Evolutionary conservation across 2,797 vertebrate species (phyloP).

Genomic region (Gallirallus australis): DNA sequence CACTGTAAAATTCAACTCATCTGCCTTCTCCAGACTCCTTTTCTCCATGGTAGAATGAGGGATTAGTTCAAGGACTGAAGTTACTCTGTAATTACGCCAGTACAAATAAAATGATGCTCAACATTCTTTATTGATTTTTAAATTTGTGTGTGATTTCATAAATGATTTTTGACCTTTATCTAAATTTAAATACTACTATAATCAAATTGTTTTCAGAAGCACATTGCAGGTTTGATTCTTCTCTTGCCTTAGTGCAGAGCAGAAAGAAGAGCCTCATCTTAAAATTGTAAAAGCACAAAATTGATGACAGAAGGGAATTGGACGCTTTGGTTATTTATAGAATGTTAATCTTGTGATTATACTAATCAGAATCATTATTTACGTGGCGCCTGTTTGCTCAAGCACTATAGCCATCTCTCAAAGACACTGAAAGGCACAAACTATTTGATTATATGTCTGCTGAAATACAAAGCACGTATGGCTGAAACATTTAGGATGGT

Average conservation of each 20-base stretch:
- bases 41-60: not conserved
- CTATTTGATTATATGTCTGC: not conserved
- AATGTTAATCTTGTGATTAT: constrained; percentile 29
- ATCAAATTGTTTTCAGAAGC: not conserved
- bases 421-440: constrained; percentile 25
- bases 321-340: not conserved
- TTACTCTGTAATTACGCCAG: not conserved
- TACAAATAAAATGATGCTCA: not conserved
- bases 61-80: not conserved
- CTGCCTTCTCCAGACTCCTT: not conserved
- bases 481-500: not conserved
- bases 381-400: not conserved
- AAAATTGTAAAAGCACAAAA: not conserved
- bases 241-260: not conserved
- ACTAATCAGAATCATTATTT: constrained; percentile 52
- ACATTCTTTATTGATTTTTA: not conserved
- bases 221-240: not conserved
- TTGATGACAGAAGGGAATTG: not conserved
- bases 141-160: not conserved
- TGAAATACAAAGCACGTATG: not conserved
- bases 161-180: not conserved
- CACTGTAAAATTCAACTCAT: not conserved
- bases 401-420: constrained; percentile 8
- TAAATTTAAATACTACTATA: not conserved
- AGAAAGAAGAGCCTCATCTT: constrained; percentile 12